Base-by-base conservation (phyloP, 2,113 vertebrate species). In the Cyrtonyx montezumae region DNA sequence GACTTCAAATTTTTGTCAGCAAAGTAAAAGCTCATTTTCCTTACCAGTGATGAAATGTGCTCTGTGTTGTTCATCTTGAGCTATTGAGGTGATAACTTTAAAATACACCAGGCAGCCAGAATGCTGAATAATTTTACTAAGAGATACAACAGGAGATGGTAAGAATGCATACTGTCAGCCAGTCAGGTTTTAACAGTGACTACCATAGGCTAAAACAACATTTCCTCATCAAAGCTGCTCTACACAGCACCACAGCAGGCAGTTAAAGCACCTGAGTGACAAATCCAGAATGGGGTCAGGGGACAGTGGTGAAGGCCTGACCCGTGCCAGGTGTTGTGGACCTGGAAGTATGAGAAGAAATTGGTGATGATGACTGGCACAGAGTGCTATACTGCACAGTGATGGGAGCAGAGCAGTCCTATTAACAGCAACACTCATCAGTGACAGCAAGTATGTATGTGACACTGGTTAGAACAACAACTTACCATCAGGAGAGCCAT, bases 1-100 rank as follows among this genome's bases (percentile, higher is more conserved):
- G 21, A 83, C 87, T 95, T 91, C 55, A 91, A 26, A 79, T 81
- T 93, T 94, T 96, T 92, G 84, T 92, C 92, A 93, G 92, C 84
- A 76, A 91, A 91, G 69, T 69, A 91, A 73, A 93, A 90, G 83
- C 82, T 91, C 69, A 21, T 84, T 93, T 94, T 93, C 76, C 62
- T 37, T 65, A 19, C 28, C 53, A 21, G 18, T 74, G 79, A 86
- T 88, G 83, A 90, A 95, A 49, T 53, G 58, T 46, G 66, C 61
- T 92, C 53, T 66, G 28, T 62, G 66, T 55, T 94, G 94, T 88
- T 56, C 59, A 89, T 75, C 59, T 65, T 87, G 70, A 92, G 87
- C 78, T 75, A 37, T 37, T 37, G 49, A 40, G 73, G 45, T 48
- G 53, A 37, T 88, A 90, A 79, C 80, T 91, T 94, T 36, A 70